Evolutionary conservation across 2,797 vertebrate species (phyloP).

Genomic region (Neosalanx taihuensis): DNA sequence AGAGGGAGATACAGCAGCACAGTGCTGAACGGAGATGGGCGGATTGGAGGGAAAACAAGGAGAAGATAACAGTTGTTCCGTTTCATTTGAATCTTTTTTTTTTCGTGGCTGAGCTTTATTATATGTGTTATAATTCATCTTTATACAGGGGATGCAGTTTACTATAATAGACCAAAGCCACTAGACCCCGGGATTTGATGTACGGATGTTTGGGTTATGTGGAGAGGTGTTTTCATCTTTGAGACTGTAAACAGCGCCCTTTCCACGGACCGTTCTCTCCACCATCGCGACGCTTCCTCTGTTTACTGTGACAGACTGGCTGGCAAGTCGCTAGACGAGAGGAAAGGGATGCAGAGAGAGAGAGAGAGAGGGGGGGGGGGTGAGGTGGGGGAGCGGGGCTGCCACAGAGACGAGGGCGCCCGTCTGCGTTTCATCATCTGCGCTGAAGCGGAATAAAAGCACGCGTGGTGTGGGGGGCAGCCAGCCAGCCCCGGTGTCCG

Average conservation of each 20-base stretch:
- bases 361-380: background rate
- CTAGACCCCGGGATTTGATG: background rate
- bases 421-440: conserved; percentile 69
- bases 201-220: conserved; percentile 7
- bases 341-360: conserved; percentile 7
- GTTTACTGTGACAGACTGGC: conserved; percentile 24
- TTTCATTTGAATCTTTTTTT: background rate
- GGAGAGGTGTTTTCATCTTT: conserved; percentile 18
- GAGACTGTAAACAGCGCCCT: conserved; percentile 35
- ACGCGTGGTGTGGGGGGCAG: conserved; percentile 61
- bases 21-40: conserved; percentile 53
- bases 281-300: conserved; percentile 39
- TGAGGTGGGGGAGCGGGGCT: too few relatives aligned
- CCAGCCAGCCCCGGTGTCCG: conserved; percentile 43
- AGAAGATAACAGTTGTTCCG: background rate
- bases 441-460: conserved; percentile 69
- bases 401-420: conserved; percentile 42
- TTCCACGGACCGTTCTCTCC: conserved; percentile 35
- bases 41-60: conserved; percentile 2
- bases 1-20: conserved; percentile 75
- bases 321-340: conserved; percentile 51
- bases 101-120: background rate
- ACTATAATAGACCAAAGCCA: background rate
- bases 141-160: conserved; percentile 4
- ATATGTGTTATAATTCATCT: background rate